Base-by-base conservation (phyloP, 1,140 invertebrate genomes). In the Pachyrhynchus sulphureomaculatus region DNA sequence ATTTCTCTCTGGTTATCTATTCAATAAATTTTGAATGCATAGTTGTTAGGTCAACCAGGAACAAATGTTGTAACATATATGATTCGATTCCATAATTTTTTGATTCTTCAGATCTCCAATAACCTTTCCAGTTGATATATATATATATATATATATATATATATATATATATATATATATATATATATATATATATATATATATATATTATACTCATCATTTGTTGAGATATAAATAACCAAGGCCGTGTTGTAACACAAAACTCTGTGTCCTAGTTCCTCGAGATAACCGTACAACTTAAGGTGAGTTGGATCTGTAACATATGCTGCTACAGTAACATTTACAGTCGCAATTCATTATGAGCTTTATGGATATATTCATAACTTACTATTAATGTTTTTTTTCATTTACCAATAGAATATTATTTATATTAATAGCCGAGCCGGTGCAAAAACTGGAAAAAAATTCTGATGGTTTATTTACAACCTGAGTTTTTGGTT, bases 211-310 rank as follows among this genome's bases (percentile, higher is more conserved):
- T n/a, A n/a, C n/a, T 64, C 41, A 9, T 45, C 61, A 2, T 17
- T n/a, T 15, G 33, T 62, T 9, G 58, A 44, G 2, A 67, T 18
- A 47, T 70, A 77, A 26, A 76, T 68, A 17, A 74, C 41, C 13
- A 53, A 65, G 62, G 80, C 78, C 2, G 78, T 81, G 58, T 80
- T 79, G 23, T 65, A 75, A 58, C 80, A 80, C 2, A 78, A 45
- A 2, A 72, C 72, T 24, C 69, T 42, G 1, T 65, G 33, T 15
- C 62, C 67, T 10, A 79, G 41, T 24, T 62, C 51, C 65, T 77
- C 68, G 10, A 79, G 51, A 45, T 72, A 70, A 13, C 48, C 39
- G 48, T 78, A 79, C 2, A 80, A 65, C 61, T 76, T 70, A 6
- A 79, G 51, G 1, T 78, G 51, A 0, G 76, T 77, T 45, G 75